These are phyloP conservation scores for Trichacis sp. DNA, from an alignment of 2,888 invertebrate genomes.

Conservation along the genomic window DNA sequence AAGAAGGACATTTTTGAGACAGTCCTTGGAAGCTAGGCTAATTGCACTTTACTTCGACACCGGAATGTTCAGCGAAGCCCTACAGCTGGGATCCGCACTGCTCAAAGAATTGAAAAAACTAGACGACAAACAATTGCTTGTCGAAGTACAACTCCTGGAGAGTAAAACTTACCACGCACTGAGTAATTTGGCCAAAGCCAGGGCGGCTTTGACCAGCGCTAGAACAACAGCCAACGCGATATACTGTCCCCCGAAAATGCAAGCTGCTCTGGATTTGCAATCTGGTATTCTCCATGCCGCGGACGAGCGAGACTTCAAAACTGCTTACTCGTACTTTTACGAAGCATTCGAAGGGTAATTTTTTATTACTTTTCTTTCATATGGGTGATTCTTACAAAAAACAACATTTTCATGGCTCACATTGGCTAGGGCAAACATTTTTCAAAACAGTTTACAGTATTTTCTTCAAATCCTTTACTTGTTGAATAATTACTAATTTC, in stretches of 20 bases:
- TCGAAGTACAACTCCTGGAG: conserved; percentile 97
- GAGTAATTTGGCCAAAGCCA: conserved; percentile 94
- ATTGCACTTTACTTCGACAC: conserved; percentile 96
- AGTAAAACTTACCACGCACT: conserved; percentile 99
- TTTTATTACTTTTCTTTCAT: too few relatives aligned
- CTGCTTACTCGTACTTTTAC: conserved; percentile 99
- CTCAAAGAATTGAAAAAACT: conserved; percentile 97
- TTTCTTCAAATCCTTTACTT: too few relatives aligned
- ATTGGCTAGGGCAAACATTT: too few relatives aligned
- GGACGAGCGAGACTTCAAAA: conserved; percentile 99
- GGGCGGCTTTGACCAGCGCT: conserved; percentile 97
- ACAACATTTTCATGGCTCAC: too few relatives aligned
- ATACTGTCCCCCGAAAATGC: conserved; percentile 98
- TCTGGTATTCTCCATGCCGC: conserved; percentile 99
- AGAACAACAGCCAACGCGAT: conserved; percentile 99
- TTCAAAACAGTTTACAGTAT: too few relatives aligned
- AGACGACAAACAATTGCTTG: conserved; percentile 98
- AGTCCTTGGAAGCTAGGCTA: conserved; percentile 94
- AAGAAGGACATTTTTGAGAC: conserved; percentile 94
- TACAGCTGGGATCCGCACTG: conserved; percentile 86
- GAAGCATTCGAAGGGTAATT: conserved; percentile 97
- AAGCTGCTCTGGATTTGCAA: conserved; percentile 96
- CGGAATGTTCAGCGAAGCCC: conserved; percentile 88
- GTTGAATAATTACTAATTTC: too few relatives aligned
- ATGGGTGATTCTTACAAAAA: too few relatives aligned